phyloP scores from a whole-genome alignment of 2,797 vertebrate species.

The Pangasius djambal region DNA sequence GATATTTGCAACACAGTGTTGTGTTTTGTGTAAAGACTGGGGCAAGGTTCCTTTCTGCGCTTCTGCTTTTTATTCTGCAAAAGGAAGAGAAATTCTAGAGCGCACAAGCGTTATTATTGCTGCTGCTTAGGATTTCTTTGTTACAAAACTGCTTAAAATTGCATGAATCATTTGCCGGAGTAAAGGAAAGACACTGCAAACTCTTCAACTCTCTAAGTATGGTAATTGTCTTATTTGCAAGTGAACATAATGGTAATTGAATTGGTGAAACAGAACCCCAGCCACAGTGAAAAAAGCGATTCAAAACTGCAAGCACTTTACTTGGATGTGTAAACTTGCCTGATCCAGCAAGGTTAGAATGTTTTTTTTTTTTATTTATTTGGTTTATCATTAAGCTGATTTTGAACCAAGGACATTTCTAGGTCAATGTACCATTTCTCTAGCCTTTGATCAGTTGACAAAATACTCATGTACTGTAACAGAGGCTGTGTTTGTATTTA shows the following conservation, averaged over 20 bases:
- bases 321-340: conserved; percentile 10
- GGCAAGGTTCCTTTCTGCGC: conserved; percentile 23
- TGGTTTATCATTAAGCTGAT: background rate
- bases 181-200: conserved; percentile 25
- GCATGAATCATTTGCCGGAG: conserved; percentile 26
- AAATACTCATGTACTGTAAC: background rate
- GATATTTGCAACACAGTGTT: conserved; percentile 74
- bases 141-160: conserved; percentile 29
- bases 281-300: background rate
- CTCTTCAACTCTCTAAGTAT: conserved; percentile 31
- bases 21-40: conserved; percentile 62
- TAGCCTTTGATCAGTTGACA: background rate
- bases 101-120: conserved; percentile 29
- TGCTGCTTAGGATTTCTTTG: conserved; percentile 41
- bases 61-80: conserved; percentile 46
- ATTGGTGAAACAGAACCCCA: conserved; percentile 27
- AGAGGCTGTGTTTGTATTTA: background rate
- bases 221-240: conserved; percentile 45
- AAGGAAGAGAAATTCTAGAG: conserved; percentile 46
- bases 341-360: conserved; percentile 7
- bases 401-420: conserved; percentile 3
- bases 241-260: conserved; percentile 48
- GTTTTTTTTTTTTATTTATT: background rate
- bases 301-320: conserved; percentile 4
- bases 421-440: background rate